Evolutionary conservation across 1,140 invertebrate genomes (phyloP).

Genomic region (Halictus rubicundus): DNA sequence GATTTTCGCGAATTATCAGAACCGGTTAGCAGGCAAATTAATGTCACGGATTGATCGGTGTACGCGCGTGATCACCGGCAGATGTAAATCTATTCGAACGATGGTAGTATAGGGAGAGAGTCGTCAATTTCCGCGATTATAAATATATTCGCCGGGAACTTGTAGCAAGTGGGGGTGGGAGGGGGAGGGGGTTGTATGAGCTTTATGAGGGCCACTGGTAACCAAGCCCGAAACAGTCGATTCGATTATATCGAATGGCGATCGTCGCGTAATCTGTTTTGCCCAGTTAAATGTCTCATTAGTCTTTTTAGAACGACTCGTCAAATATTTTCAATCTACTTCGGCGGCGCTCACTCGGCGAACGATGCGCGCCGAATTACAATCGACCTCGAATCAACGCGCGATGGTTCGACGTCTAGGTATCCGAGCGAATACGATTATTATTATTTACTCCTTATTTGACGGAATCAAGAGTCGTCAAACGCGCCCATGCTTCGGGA

Average conservation of each 20-base stretch:
- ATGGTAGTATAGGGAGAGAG: not conserved
- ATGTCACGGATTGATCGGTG: slow-evolving; percentile 30
- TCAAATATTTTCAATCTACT: slow-evolving; percentile 61
- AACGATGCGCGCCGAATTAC: slow-evolving; percentile 41
- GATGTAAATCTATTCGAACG: slow-evolving; percentile 54
- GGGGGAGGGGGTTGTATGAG: slow-evolving; percentile 56
- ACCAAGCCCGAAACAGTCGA: slow-evolving; percentile 46
- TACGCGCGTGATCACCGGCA: slow-evolving; percentile 21
- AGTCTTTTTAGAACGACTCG: slow-evolving; percentile 59
- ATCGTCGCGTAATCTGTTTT: slow-evolving; percentile 61
- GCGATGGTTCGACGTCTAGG: no score
- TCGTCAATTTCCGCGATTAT: slow-evolving; percentile 33
- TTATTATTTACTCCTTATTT: not conserved
- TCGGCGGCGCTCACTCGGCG: slow-evolving; percentile 36
- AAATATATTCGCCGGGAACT: slow-evolving; percentile 52
- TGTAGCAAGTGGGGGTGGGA: slow-evolving; percentile 58
- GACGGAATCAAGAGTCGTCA: not conserved
- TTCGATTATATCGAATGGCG: slow-evolving; percentile 63
- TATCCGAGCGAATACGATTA: not conserved
- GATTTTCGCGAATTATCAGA: slow-evolving; percentile 27
- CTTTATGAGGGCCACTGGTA: slow-evolving; percentile 27
- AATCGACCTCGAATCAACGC: not conserved
- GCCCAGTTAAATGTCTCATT: slow-evolving; percentile 62
- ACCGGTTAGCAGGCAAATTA: slow-evolving; percentile 35
- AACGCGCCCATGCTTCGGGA: no score